Conservation (phyloP, 35 echinoderm and acorn worm species). For the Ptychodera flava region DNA sequence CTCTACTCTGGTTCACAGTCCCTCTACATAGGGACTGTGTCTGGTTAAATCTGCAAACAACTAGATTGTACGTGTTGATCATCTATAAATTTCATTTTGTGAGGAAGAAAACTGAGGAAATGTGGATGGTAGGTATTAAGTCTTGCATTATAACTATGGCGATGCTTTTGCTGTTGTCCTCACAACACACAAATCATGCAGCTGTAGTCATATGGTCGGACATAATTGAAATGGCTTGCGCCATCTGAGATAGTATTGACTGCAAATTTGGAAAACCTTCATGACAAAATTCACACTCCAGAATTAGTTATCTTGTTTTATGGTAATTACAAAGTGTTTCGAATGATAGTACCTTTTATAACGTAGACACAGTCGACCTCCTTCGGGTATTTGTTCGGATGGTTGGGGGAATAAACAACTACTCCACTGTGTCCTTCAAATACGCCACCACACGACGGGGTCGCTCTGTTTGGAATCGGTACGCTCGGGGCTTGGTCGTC, state of each 20-base stretch:
- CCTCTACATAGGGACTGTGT: no score
- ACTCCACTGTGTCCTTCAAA: background rate
- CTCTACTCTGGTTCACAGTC: no score
- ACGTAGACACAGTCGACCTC: background rate
- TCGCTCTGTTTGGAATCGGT: background rate
- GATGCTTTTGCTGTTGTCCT: background rate
- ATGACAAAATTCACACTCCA: no score
- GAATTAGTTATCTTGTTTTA: no score
- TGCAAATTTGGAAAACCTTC: background rate
- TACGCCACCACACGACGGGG: background rate
- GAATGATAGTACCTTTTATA: background rate
- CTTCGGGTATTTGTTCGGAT: background rate
- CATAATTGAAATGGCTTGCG: background rate
- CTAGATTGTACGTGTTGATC: no score
- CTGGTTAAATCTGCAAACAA: no score
- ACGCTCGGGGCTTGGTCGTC: background rate
- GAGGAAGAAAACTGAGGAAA: no score
- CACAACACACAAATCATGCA: background rate
- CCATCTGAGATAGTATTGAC: background rate
- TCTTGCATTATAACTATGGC: background rate
- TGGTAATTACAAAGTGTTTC: no score
- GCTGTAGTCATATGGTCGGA: background rate
- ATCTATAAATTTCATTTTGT: no score
- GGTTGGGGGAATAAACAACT: background rate
- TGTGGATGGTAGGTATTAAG: no score